Evolutionary conservation across 1,140 invertebrate species (phyloP), one percentile per base, ranked within the genome.

Genomic region (Anadara kagoshimensis): DNA sequence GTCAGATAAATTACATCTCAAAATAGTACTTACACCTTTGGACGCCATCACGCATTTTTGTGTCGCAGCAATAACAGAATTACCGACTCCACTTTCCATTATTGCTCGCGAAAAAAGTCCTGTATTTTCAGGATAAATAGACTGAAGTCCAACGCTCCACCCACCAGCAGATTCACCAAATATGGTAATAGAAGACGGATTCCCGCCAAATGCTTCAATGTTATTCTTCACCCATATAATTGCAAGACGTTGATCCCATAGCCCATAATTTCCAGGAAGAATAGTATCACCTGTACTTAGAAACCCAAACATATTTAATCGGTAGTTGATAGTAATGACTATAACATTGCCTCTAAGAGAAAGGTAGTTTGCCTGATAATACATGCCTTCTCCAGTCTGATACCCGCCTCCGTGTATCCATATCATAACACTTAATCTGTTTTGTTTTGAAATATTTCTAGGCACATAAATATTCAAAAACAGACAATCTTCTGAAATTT

Each of bases 321-420:
- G 92, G 87, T 98, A 98, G 85, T 89, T 74, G 3, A 82, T 65
- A 8, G 78, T 68, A 4, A 97, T 96, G 69, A 98, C 90, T 49
- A 98, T 94, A n/a, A 98, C 92, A 81, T 97, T 94, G 22, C 74
- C 75, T 16, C 75, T 72, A 7, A 94, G 93, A 0, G 95, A 95
- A 41, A 98, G 89, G 81, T 90, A 54, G 0, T 56, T 88, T 68
- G 93, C 95, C 90, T 98, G 96, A 88, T 98, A 98, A 16, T 97
- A 93, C 86, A 97, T 97, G 29, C 94, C 94, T n/a, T 95, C 94
- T 26, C 97, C 96, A 36, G n/a, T 41, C 85, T 96, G 96, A 90
- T 97, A 98, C 7, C 96, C 96, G 58, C 97, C 97, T 54, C 97
- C 97, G 87, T 96, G 98, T 72, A 98, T 94, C 96, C 96, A 98